Evolutionary conservation across 2,113 vertebrate species (phyloP).

Genomic region (Podarcis muralis): DNA sequence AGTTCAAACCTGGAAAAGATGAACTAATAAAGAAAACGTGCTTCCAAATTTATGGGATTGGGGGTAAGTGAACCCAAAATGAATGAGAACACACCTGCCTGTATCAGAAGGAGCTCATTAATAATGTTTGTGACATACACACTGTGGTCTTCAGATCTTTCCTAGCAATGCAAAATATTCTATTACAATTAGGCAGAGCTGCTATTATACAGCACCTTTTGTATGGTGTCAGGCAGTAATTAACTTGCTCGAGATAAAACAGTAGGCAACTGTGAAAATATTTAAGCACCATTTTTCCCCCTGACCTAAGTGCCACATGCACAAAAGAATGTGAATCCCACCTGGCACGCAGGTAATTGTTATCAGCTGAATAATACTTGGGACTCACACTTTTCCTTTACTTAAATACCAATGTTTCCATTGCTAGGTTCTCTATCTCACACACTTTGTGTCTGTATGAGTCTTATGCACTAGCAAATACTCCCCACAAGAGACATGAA

Average conservation of each 20-base stretch:
- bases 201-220: constrained; percentile 27
- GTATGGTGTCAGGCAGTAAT: constrained; percentile 45
- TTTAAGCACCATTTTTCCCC: constrained; percentile 20
- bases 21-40: neutral
- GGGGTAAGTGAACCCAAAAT: neutral
- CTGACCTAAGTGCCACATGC: constrained; percentile 29
- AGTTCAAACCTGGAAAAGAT: constrained; percentile 1
- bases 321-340: constrained; percentile 44
- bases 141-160: constrained; percentile 16
- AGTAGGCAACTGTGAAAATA: constrained; percentile 51
- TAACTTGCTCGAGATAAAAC: constrained; percentile 51
- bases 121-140: constrained; percentile 17
- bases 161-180: constrained; percentile 34
- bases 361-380: constrained; percentile 9
- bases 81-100: neutral
- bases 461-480: neutral
- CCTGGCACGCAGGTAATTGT: neutral
- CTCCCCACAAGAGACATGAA: neutral
- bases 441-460: neutral
- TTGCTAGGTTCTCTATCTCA: neutral
- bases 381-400: neutral
- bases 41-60: neutral
- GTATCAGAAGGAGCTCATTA: neutral
- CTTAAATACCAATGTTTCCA: neutral
- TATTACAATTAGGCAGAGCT: constrained; percentile 38